Evolutionary conservation across 2,113 vertebrate species (phyloP).

Genomic region (Alligator sinensis): DNA sequence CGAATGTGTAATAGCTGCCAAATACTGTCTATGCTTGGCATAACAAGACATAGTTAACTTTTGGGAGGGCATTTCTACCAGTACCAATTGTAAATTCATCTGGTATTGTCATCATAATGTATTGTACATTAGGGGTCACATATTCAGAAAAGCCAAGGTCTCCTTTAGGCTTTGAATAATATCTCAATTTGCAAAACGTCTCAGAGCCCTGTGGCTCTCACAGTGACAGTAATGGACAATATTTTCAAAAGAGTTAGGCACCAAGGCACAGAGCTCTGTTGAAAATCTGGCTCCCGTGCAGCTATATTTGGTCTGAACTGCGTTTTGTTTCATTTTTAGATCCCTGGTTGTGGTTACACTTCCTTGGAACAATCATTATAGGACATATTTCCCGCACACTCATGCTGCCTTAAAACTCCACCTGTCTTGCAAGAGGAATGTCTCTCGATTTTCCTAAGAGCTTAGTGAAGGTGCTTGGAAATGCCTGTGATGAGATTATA

Average conservation of each 20-base stretch:
- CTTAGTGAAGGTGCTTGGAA: too few species aligned
- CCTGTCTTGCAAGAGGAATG: too few species aligned
- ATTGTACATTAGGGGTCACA: fast-evolving
- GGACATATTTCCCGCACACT: neutral
- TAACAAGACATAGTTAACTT: neutral
- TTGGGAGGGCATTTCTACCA: fast-evolving
- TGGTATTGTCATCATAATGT: too few species aligned
- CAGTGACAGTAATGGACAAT: fast-evolving
- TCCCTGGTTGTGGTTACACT: fast-evolving
- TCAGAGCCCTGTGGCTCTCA: neutral
- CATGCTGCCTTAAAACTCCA: neutral
- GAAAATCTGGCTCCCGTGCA: neutral
- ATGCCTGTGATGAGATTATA: too few species aligned
- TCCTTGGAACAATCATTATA: neutral
- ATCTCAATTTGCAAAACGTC: neutral
- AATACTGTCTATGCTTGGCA: too few species aligned
- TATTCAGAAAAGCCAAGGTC: neutral
- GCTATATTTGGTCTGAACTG: too few species aligned
- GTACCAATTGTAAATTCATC: neutral
- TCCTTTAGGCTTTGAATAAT: neutral
- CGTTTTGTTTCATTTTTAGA: neutral
- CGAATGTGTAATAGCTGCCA: fast-evolving
- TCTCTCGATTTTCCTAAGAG: too few species aligned
- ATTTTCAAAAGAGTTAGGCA: neutral
- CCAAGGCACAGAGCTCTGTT: neutral